These are phyloP conservation scores for Diglossa cyanea DNA, from an alignment of 2,797 vertebrate species.

Conservation along the genomic window DNA sequence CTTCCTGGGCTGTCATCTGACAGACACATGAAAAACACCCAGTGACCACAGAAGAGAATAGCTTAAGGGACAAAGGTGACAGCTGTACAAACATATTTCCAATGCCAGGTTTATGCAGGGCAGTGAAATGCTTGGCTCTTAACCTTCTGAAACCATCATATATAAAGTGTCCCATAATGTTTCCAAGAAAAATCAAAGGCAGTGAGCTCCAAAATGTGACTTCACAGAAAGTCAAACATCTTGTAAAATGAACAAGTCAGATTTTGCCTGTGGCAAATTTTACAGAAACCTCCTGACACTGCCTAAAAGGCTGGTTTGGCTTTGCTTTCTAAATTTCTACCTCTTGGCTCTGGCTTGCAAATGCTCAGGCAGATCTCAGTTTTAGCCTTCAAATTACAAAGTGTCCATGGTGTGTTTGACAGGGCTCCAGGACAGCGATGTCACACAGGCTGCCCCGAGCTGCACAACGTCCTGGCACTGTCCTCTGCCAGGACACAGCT, in stretches of 20 bases:
- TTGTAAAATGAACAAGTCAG: not conserved
- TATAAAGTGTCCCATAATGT: not conserved
- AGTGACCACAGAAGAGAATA: conserved; percentile 49
- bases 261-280: conserved; percentile 14
- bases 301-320: not conserved
- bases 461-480: not conserved
- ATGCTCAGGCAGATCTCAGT: conserved; percentile 41
- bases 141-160: not conserved
- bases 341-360: conserved; percentile 34
- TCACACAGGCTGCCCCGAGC: not conserved
- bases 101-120: conserved; percentile 23
- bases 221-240: not conserved
- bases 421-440: not conserved
- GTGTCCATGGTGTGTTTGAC: conserved; percentile 28
- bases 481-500: not conserved
- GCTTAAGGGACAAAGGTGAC: conserved; percentile 48
- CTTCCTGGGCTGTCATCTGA: not conserved
- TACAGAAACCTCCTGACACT: conserved; percentile 9
- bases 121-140: not conserved
- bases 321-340: conserved; percentile 19
- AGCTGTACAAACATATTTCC: conserved; percentile 54
- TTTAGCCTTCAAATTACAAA: conserved; percentile 72
- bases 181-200: not conserved
- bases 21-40: conserved; percentile 25
- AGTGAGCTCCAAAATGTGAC: not conserved